Conservation (phyloP, 2,113 vertebrate species). For the Solea senegalensis region DNA sequence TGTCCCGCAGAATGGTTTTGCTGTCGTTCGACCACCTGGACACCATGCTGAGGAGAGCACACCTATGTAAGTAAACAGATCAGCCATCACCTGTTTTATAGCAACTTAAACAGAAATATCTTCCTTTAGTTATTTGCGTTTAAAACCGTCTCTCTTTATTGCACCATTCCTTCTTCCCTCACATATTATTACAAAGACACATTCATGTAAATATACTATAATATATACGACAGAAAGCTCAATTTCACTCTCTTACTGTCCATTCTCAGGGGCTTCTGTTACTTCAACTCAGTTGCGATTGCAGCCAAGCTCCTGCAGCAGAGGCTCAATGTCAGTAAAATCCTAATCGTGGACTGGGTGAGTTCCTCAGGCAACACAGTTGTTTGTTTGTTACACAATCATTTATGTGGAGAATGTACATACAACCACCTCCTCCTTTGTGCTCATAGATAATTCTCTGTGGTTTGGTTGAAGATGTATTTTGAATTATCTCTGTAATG, state of each 20-base stretch:
- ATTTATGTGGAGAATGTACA: background rate
- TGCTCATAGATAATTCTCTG: background rate
- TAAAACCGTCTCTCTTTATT: background rate
- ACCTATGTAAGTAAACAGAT: conserved; percentile 84
- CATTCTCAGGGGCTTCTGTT: conserved; percentile 96
- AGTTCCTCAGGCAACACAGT: conserved; percentile 61
- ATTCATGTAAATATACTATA: background rate
- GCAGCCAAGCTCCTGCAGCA: conserved; percentile 96
- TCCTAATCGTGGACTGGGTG: conserved; percentile 99
- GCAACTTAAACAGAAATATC: no score
- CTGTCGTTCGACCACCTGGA: conserved; percentile 95
- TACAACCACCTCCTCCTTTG: background rate
- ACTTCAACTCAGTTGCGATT: conserved; percentile 98
- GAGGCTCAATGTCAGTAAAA: conserved; percentile 93
- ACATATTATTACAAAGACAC: background rate
- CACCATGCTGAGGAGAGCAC: conserved; percentile 98
- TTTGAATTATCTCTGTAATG: background rate
- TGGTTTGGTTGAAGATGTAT: background rate
- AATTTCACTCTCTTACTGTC: background rate
- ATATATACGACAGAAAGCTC: no score
- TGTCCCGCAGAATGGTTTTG: conserved; percentile 90
- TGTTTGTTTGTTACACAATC: background rate
- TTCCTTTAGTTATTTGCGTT: background rate
- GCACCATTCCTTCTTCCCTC: background rate
- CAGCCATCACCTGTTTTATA: no score